phyloP scores from a whole-genome alignment of 1,140 invertebrate species.

The Eriocheir sinensis region DNA sequence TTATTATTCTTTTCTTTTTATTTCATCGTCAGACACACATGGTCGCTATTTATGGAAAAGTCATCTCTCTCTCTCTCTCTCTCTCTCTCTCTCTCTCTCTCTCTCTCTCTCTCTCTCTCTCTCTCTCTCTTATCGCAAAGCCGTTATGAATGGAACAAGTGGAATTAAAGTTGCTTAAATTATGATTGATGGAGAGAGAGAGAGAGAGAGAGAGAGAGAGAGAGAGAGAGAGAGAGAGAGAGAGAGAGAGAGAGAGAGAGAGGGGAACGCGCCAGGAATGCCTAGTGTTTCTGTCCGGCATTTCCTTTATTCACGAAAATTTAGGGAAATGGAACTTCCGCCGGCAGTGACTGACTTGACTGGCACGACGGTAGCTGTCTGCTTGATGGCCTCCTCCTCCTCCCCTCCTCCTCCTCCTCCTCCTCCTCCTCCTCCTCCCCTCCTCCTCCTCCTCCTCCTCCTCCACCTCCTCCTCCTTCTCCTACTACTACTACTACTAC shows the following conservation, averaged over 20 bases:
- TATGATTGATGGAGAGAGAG: neutral
- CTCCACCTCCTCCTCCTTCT: too few species aligned
- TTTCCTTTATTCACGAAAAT: neutral
- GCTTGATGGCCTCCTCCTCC: too few species aligned
- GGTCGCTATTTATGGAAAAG: neutral
- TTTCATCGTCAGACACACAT: too few species aligned
- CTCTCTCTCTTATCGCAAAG: slow-evolving; percentile 22
- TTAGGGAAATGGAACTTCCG: neutral
- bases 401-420: too few species aligned
- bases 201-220: slow-evolving; percentile 29
- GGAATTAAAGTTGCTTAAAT: neutral
- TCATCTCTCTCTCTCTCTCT: neutral
- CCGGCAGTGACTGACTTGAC: too few species aligned
- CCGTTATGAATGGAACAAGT: neutral
- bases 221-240: slow-evolving; percentile 20
- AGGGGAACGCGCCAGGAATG: neutral
- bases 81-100: slow-evolving; percentile 22
- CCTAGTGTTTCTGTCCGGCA: neutral
- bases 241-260: neutral
- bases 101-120: slow-evolving; percentile 22
- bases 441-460: too few species aligned
- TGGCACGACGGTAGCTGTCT: too few species aligned
- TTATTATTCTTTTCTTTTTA: too few species aligned
- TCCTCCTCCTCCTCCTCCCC: too few species aligned
- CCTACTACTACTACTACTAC: too few species aligned